phyloP scores from a whole-genome alignment of 2,888 invertebrate species.

The Meganola albula region DNA sequence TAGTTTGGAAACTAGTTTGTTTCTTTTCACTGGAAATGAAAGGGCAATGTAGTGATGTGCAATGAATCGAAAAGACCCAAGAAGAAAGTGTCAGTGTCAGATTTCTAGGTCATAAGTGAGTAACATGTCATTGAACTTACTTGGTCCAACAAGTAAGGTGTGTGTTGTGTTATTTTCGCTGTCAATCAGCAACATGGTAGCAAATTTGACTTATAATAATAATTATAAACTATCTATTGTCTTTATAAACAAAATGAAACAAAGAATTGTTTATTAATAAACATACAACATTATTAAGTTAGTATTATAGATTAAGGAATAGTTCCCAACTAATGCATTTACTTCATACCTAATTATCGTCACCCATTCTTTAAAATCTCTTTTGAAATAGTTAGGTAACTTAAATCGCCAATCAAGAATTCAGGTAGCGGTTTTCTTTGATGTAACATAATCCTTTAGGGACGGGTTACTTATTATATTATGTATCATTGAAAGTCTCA shows the following conservation, averaged over 20 bases:
- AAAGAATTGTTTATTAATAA: too few species aligned
- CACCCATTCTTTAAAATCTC: too few species aligned
- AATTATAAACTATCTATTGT: too few species aligned
- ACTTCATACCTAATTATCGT: too few species aligned
- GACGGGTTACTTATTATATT: constrained; percentile 33
- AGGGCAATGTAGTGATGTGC: constrained; percentile 43
- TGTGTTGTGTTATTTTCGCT: constrained; percentile 13
- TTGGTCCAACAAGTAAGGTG: constrained; percentile 50
- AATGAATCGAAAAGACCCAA: constrained; percentile 56
- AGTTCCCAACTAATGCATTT: too few species aligned
- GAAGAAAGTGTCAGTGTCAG: constrained; percentile 68
- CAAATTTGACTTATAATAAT: constrained; percentile 10
- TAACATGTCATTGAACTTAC: constrained; percentile 68
- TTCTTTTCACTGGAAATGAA: constrained; percentile 35
- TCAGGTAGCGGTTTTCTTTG: constrained; percentile 22
- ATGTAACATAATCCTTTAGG: constrained; percentile 34
- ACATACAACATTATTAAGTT: too few species aligned
- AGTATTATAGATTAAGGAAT: too few species aligned
- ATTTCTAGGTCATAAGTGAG: constrained; percentile 66
- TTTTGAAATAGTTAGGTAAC: constrained; percentile 5
- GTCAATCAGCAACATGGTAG: too few species aligned
- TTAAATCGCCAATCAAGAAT: too few species aligned
- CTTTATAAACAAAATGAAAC: too few species aligned
- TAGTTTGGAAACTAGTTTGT: too few species aligned
- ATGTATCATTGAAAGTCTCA: constrained; percentile 34